Conservation (phyloP, 2,113 vertebrate species). For the Peromyscus maniculatus region DNA sequence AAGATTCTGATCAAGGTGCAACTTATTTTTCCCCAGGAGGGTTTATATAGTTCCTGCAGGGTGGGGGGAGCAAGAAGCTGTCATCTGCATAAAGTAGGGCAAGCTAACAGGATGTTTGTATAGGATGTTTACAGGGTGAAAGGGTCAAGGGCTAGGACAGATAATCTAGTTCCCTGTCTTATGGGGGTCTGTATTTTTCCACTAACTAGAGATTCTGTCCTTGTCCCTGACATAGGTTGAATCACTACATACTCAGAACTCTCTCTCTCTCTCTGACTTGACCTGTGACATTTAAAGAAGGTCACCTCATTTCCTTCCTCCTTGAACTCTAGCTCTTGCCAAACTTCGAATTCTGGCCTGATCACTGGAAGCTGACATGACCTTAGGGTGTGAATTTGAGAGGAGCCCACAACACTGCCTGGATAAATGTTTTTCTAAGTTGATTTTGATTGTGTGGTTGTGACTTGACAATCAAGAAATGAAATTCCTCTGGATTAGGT, state of each 20-base stretch:
- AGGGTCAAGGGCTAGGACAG: too few relatives aligned
- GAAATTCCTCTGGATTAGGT: slow-evolving; percentile 59
- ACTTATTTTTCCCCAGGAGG: too few relatives aligned
- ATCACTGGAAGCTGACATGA: neutral
- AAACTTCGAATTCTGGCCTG: slow-evolving; percentile 45
- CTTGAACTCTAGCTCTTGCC: neutral
- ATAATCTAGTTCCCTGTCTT: too few relatives aligned
- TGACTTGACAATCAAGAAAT: neutral
- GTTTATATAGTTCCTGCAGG: too few relatives aligned
- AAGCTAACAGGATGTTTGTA: too few relatives aligned
- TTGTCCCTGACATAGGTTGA: too few relatives aligned
- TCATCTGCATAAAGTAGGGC: too few relatives aligned
- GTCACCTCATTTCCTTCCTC: slow-evolving; percentile 25
- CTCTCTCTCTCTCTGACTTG: neutral
- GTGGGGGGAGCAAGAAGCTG: too few relatives aligned
- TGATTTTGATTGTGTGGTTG: neutral
- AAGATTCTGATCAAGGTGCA: too few relatives aligned
- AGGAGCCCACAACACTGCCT: neutral
- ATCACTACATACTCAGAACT: neutral
- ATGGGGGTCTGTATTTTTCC: too few relatives aligned
- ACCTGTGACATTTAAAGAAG: slow-evolving; percentile 38
- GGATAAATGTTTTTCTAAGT: slow-evolving; percentile 18
- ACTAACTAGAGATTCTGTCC: too few relatives aligned
- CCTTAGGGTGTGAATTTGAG: neutral
- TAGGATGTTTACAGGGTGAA: too few relatives aligned